A percentile compares a stretch with the other conserved stretches of the same genome.
Conservation (phyloP, 2,113 vertebrate genomes). For the Poeciliopsis turrubarensis region DNA sequence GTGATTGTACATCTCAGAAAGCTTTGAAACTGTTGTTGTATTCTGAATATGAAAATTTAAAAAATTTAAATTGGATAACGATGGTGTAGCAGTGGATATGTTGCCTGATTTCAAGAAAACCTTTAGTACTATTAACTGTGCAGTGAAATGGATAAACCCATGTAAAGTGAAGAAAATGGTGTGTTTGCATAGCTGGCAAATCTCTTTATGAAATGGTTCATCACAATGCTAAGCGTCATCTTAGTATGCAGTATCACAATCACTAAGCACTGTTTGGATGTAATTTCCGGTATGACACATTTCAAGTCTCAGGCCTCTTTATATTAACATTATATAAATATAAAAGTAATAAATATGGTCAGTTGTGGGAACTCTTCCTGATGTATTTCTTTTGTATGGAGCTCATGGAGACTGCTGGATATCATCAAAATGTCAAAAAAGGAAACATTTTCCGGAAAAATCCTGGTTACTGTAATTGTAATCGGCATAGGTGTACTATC, state of each 20-base stretch:
- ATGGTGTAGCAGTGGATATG: not conserved
- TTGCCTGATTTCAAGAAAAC: too few relatives aligned
- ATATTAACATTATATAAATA: not conserved
- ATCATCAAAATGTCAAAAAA: too few relatives aligned
- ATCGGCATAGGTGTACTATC: not conserved
- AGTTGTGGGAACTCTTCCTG: too few relatives aligned
- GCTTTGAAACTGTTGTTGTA: conserved; percentile 22
- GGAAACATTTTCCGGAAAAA: not conserved
- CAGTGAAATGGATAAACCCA: not conserved
- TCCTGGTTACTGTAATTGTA: not conserved
- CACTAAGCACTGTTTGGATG: not conserved
- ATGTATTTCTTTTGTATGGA: too few relatives aligned
- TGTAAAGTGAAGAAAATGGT: not conserved
- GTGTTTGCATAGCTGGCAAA: too few relatives aligned
- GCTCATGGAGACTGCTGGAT: too few relatives aligned
- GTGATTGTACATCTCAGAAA: conserved; percentile 25
- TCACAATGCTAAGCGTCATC: too few relatives aligned
- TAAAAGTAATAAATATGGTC: too few relatives aligned
- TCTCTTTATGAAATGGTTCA: too few relatives aligned
- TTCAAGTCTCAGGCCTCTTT: not conserved
- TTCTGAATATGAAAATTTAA: not conserved
- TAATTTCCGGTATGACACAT: not conserved
- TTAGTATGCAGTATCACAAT: too few relatives aligned
- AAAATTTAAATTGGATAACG: not conserved
- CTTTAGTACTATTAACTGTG: not conserved